A percentile compares a stretch with the other conserved stretches of the same genome.
These are phyloP conservation scores for Trissolcus brochymenae DNA, from an alignment of 2,888 invertebrate genomes.

Conservation along the genomic window DNA sequence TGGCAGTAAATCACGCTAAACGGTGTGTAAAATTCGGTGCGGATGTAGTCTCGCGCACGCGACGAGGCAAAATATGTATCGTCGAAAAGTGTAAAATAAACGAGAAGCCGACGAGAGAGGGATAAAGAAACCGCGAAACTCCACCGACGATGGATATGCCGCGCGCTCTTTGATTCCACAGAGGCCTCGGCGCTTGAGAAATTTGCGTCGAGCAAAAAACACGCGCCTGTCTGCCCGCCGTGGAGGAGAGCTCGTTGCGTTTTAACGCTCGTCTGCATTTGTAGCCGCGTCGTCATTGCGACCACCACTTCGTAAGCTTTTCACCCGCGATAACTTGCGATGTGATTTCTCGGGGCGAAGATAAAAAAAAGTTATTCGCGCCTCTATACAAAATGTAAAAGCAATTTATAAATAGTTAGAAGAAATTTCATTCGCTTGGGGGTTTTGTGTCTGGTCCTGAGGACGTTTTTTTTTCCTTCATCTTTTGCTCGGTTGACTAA, in stretches of 20 bases:
- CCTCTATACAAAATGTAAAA: neutral
- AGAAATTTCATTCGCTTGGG: neutral
- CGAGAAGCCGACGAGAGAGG: constrained; percentile 7
- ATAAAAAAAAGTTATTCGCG: constrained; percentile 10
- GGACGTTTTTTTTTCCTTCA: neutral
- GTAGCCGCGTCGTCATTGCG: constrained; percentile 22
- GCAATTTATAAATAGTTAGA: constrained; percentile 1
- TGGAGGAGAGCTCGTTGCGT: constrained; percentile 17
- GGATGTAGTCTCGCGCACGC: constrained; percentile 21
- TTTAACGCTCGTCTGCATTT: constrained; percentile 55
- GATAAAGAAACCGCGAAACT: constrained; percentile 38
- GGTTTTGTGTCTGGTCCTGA: neutral
- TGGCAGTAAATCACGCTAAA: constrained; percentile 20
- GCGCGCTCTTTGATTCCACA: constrained; percentile 43
- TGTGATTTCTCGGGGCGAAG: constrained; percentile 20
- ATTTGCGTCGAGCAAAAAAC: constrained; percentile 48
- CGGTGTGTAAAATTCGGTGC: constrained; percentile 27
- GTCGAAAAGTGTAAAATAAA: constrained; percentile 9
- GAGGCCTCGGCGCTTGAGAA: constrained; percentile 46
- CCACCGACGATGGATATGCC: constrained; percentile 46
- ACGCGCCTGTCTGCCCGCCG: constrained; percentile 51
- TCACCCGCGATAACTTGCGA: constrained; percentile 6
- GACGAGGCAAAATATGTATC: constrained; percentile 13
- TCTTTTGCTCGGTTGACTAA: neutral
- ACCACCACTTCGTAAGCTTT: constrained; percentile 39